phyloP scores from a whole-genome alignment of 2,113 vertebrate species.

The Scortum barcoo region DNA sequence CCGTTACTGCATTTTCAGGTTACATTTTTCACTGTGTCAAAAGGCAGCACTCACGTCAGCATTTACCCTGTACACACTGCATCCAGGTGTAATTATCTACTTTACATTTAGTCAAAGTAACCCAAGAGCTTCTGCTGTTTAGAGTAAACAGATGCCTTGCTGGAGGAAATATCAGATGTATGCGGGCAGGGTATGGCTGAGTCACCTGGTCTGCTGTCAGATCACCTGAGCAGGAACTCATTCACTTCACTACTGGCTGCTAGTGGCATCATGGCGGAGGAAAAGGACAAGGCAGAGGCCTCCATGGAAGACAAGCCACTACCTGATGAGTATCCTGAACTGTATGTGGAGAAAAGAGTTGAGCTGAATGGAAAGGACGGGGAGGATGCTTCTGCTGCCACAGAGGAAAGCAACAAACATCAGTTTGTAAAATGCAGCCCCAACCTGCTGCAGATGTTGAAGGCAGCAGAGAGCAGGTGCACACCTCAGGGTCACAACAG shows the following conservation, averaged over 20 bases:
- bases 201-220: not conserved
- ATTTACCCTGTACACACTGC: constrained; percentile 60
- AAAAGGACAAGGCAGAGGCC: constrained; percentile 21
- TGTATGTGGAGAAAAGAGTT: not conserved
- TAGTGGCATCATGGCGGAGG: constrained; percentile 47
- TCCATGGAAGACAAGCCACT: constrained; percentile 21
- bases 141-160: constrained; percentile 51
- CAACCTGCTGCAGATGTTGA: constrained; percentile 77
- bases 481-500: constrained; percentile 18
- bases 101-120: constrained; percentile 52
- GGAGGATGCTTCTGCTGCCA: not conserved
- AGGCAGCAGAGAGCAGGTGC: constrained; percentile 66
- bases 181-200: constrained; percentile 37
- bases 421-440: constrained; percentile 43
- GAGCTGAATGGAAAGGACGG: constrained; percentile 9
- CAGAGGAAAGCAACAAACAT: constrained; percentile 7
- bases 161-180: constrained; percentile 39
- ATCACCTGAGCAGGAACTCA: constrained; percentile 29
- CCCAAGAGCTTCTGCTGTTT: constrained; percentile 60
- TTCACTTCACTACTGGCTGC: constrained; percentile 8
- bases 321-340: constrained; percentile 36
- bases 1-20: constrained; percentile 19
- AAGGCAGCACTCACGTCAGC: not conserved
- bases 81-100: constrained; percentile 32
- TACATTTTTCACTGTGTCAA: not conserved